A percentile compares a stretch with the other conserved stretches of the same genome.
Evolutionary conservation across 1,140 invertebrate genomes (phyloP).

Genomic region (Metaphire vulgaris): DNA sequence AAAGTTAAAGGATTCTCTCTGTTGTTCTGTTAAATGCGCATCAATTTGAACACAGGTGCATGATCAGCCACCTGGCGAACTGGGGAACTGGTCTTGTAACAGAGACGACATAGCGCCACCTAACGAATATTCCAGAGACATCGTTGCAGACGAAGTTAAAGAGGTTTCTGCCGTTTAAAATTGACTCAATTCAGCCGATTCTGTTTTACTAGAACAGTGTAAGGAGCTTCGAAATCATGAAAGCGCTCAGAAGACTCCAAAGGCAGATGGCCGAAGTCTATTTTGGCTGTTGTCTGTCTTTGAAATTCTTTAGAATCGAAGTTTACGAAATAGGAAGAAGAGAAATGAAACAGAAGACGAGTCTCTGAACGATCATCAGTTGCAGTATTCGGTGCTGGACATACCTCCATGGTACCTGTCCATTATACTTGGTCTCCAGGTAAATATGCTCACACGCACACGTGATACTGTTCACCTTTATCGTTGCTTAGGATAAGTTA

Average conservation of each 20-base stretch:
- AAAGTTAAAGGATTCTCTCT: too few species aligned
- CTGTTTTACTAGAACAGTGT: neutral
- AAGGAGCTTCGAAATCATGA: neutral
- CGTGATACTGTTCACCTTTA: neutral
- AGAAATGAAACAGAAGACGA: neutral
- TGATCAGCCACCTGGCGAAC: too few species aligned
- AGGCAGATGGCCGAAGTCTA: too few species aligned
- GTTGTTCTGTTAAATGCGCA: too few species aligned
- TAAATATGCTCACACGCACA: slow-evolving; percentile 42
- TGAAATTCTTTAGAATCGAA: neutral
- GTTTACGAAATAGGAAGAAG: neutral
- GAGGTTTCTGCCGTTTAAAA: too few species aligned
- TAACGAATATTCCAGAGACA: neutral
- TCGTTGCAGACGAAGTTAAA: neutral
- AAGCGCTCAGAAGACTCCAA: neutral
- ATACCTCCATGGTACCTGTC: slow-evolving; percentile 74
- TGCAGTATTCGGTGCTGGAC: slow-evolving; percentile 70
- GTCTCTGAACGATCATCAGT: neutral
- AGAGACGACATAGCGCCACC: too few species aligned
- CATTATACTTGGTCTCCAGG: slow-evolving; percentile 74
- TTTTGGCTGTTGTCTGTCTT: too few species aligned
- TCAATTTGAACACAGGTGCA: too few species aligned
- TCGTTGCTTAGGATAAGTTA: neutral
- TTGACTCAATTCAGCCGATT: too few species aligned
- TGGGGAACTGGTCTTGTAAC: too few species aligned